Evolutionary conservation across 53 echinoderm and acorn worm genomes (phyloP), one percentile per base, ranked within the genome.

Genomic region (Mesocentrotus franciscanus): DNA sequence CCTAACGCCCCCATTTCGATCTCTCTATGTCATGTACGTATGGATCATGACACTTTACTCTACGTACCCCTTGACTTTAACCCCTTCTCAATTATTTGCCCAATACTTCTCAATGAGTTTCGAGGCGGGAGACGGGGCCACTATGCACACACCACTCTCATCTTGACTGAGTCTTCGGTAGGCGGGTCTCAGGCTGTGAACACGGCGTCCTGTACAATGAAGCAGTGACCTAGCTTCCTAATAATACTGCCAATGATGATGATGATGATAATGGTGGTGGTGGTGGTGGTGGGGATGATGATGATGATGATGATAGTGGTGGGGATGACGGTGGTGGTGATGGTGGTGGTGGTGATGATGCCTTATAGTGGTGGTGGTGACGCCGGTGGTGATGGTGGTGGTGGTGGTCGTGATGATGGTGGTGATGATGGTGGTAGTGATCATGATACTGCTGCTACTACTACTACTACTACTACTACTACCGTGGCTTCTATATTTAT

Each of bases 81-180:
- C 87, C 87, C 87, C 87, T 57, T 87, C 87, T 87, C 58, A 87
- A 57, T 58, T 87, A 87, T 87, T 87, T 87, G 87, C 87, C 56
- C 87, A 87, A 58, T 58, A 87, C 87, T 57, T 87, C 84, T 87
- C 87, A 58, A 87, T 58, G 87, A 58, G 87, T 87, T 58, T 58
- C 18, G 87, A 84, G 84, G 24, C 39, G 55, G 8, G 55, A 87
- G 87, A 58, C 56, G 58, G 87, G 29, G 13, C 24, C 58, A 27
- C 27, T 87, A 13, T 87, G 87, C 57, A 87, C 87, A 87, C n/a
- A 84, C 87, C 87, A 56, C 87, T 87, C 87, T 87, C 36, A 20
- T 81, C 42, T 39, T 39, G 35, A 4, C 79, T 2, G 42, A 74
- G 29, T 74, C 74, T 30, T 27, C 32, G 32, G 1, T 74, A 74